Evolutionary conservation across 2,797 vertebrate species (phyloP).

Genomic region (Margarornis squamiger): DNA sequence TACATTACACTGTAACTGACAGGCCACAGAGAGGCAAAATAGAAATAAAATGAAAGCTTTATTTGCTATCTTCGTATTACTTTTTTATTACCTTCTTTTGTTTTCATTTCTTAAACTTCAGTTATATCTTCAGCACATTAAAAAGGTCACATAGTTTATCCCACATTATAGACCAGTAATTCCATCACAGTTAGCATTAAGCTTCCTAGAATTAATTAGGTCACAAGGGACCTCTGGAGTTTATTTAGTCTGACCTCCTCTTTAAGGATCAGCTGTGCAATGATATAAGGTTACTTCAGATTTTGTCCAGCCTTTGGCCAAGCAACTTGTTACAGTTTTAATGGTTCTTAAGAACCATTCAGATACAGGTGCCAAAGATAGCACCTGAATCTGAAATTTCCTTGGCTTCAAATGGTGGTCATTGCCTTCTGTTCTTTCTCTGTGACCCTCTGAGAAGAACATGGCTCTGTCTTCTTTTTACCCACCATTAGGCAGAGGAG

Average conservation of each 20-base stretch:
- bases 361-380: not conserved
- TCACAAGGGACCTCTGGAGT: not conserved
- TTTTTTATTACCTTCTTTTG: not conserved
- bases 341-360: too few relatives aligned
- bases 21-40: not conserved
- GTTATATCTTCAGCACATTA: not conserved
- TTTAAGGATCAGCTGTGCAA: not conserved
- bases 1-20: not conserved
- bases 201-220: not conserved
- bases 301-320: not conserved
- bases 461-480: not conserved
- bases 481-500: fast-evolving
- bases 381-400: not conserved
- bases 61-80: not conserved
- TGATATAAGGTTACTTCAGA: not conserved
- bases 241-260: not conserved
- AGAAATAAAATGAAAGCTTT: not conserved
- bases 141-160: not conserved
- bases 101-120: not conserved
- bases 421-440: not conserved
- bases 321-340: not conserved
- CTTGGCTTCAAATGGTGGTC: not conserved
- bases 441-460: not conserved
- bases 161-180: not conserved
- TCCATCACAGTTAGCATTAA: not conserved